These are phyloP conservation scores for Sycobia sp. DNA, from an alignment of 1,140 invertebrate species.

Conservation along the genomic window DNA sequence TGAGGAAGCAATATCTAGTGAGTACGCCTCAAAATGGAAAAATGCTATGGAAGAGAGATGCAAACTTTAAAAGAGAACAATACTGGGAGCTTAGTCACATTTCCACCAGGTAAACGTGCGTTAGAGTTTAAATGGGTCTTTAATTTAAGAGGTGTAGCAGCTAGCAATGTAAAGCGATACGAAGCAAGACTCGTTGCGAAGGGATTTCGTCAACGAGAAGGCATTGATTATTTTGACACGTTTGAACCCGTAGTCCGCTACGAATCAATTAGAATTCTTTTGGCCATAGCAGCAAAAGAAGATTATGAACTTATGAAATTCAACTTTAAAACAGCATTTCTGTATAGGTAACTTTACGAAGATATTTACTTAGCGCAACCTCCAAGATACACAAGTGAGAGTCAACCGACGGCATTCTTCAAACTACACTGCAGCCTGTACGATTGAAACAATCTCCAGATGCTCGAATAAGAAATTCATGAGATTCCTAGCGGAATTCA, in stretches of 20 bases:
- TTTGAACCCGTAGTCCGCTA: slow-evolving; percentile 32
- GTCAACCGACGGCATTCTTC: too few relatives aligned
- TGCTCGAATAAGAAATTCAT: too few relatives aligned
- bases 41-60: slow-evolving; percentile 51
- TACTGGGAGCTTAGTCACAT: slow-evolving; percentile 44
- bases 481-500: too few relatives aligned
- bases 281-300: slow-evolving; percentile 23
- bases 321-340: slow-evolving; percentile 14
- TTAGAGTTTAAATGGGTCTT: slow-evolving; percentile 25
- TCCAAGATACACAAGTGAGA: too few relatives aligned
- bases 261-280: slow-evolving; percentile 19
- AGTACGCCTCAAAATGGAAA: slow-evolving; percentile 42
- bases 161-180: not conserved
- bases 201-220: not conserved
- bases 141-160: not conserved
- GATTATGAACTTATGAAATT: not conserved
- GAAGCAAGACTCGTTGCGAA: not conserved
- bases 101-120: slow-evolving; percentile 9
- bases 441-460: too few relatives aligned
- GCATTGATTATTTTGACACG: slow-evolving; percentile 14
- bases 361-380: slow-evolving; percentile 22
- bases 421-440: too few relatives aligned
- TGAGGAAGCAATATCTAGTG: not conserved
- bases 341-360: slow-evolving; percentile 24
- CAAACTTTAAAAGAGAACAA: slow-evolving; percentile 44